Conservation (phyloP, 2,113 vertebrate species). For the Psammodynastes pulverulentus region DNA sequence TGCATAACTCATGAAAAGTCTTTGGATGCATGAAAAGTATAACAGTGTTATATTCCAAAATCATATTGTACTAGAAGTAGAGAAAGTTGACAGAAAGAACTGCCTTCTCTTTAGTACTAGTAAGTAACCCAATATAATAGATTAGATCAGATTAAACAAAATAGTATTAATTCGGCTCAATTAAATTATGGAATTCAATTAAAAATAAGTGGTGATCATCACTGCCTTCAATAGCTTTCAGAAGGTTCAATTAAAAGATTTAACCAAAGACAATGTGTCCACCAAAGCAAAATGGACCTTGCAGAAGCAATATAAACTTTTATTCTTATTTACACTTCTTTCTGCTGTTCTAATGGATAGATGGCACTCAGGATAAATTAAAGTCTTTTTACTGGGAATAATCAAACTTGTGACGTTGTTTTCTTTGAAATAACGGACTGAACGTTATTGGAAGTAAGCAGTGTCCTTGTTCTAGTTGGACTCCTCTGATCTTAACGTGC, state of each 20-base stretch:
- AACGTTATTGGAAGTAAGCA: not conserved
- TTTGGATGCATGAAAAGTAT: not conserved
- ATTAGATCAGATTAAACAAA: not conserved
- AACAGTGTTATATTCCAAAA: not conserved
- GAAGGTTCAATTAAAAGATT: not conserved
- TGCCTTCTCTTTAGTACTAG: not conserved
- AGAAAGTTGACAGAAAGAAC: not conserved
- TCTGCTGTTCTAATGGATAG: not conserved
- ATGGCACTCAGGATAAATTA: not conserved
- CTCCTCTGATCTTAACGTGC: not conserved
- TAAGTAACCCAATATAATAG: not conserved
- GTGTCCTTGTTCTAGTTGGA: not conserved
- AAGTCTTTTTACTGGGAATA: not conserved
- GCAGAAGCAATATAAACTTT: not conserved
- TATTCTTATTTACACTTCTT: not conserved
- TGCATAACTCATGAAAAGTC: not conserved
- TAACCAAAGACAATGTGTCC: not conserved
- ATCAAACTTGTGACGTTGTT: not conserved
- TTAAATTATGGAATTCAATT: not conserved
- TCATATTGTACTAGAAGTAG: not conserved
- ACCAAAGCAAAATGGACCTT: not conserved
- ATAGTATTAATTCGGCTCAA: not conserved
- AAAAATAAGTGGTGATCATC: not conserved
- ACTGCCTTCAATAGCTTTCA: not conserved
- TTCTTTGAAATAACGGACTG: not conserved